Evolutionary conservation across 2,888 invertebrate genomes (phyloP), one percentile per base, ranked within the genome.

Genomic region (Drosophila subsilvestris): DNA sequence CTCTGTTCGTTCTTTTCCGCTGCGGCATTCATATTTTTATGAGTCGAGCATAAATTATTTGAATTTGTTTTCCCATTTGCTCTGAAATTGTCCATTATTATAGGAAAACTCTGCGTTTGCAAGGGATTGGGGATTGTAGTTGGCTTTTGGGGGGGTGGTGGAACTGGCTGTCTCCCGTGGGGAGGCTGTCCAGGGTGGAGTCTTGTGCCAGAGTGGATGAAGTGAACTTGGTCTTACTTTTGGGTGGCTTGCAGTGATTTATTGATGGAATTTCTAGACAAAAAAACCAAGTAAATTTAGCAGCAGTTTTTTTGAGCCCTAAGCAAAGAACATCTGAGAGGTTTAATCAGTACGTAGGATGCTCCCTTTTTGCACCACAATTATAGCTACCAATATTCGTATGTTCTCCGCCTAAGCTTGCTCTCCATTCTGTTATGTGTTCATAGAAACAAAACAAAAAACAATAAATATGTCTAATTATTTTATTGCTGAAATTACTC

Each of bases 401-500:
- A 1, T 8, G 0, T 27, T 1, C 27, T 8, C 27, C 27, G 8
- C 1, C 8, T 2, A 27, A 8, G 2, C 2, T 29, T 4, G 37
- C 37, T 37, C 7, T 37, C 37, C 37, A n/a, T 37, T 14, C 14
- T 37, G 37, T 37, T 25, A 22, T 22, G 1, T 27, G 9, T 27
- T 8, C 9, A 27, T 27, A 2, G 0, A 27, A 9, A 27, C 25
- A 25, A 6, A 25, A 32, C 12, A 32, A 32, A 32, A 14, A 32
- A 32, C 5, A 37, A 7, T n/a, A n/a, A n/a, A 27, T 27, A 8
- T 27, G 27, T 68, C 54, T 66, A 49, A 66, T 66, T 69, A 70
- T 69, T 66, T 66, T 66, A 66, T 56, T 56, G 25, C 65, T 57
- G 43, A 66, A 69, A 66, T 66, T 65, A 67, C 65, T 65, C 67